phyloP scores from a whole-genome alignment of 2,888 invertebrate species.

The Scaptomyza cyrtandrae region DNA sequence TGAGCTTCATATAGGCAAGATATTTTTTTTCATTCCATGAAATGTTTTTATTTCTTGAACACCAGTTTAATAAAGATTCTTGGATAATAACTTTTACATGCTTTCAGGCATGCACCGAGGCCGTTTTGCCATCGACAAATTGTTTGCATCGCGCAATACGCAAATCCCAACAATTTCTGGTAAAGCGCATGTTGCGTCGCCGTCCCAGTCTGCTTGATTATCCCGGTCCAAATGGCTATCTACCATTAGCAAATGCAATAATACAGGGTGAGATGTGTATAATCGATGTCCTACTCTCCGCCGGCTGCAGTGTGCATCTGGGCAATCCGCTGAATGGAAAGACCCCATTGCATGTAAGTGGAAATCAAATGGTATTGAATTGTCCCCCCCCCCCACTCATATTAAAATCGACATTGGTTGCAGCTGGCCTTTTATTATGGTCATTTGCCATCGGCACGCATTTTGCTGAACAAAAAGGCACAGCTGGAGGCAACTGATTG shows the following conservation, averaged over 20 bases:
- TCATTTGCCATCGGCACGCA: conserved; percentile 81
- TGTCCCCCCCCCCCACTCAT: too few species aligned
- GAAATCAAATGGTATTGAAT: neutral
- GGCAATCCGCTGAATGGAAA: conserved; percentile 81
- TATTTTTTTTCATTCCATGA: too few species aligned
- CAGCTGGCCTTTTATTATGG: conserved; percentile 83
- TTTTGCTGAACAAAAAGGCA: conserved; percentile 83
- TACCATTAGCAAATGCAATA: conserved; percentile 83
- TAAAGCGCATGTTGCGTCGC: conserved; percentile 81
- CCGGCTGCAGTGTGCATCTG: conserved; percentile 80
- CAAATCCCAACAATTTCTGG: conserved; percentile 83
- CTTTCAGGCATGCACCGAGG: conserved; percentile 76
- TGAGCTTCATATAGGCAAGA: too few species aligned
- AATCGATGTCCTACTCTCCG: conserved; percentile 81
- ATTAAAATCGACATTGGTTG: neutral
- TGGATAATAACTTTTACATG: neutral
- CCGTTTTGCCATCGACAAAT: conserved; percentile 78
- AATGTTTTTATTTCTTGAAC: too few species aligned
- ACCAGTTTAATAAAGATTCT: neutral
- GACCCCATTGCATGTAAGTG: conserved; percentile 83
- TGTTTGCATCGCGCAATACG: conserved; percentile 82
- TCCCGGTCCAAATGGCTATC: conserved; percentile 82
- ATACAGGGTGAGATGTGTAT: conserved; percentile 81
- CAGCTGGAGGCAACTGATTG: conserved; percentile 81
- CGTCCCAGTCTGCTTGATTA: conserved; percentile 81